These are phyloP conservation scores for Stenolophus ochropezus DNA, from an alignment of 2,888 invertebrate genomes.

Conservation along the genomic window DNA sequence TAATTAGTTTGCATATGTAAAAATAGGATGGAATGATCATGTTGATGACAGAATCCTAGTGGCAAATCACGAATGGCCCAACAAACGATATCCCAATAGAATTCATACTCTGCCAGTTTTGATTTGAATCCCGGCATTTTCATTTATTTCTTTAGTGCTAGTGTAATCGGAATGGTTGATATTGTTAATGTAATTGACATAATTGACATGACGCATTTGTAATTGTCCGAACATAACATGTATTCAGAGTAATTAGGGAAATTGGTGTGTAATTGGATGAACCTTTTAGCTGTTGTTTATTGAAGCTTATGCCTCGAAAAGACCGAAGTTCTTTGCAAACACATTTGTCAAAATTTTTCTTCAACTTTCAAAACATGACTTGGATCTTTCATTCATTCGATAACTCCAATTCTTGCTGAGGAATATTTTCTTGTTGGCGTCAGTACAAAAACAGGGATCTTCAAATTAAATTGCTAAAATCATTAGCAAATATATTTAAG, in stretches of 20 bases:
- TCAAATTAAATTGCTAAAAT: too few species aligned
- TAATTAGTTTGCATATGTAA: neutral
- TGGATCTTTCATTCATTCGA: neutral
- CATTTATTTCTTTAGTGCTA: conserved; percentile 25
- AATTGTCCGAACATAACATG: conserved; percentile 24
- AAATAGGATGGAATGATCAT: neutral
- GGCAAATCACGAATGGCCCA: neutral
- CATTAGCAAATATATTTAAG: too few species aligned
- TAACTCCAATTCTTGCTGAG: too few species aligned
- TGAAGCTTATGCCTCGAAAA: neutral
- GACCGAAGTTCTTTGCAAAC: neutral
- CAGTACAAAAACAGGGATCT: too few species aligned
- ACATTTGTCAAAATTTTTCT: neutral
- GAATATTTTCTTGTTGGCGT: too few species aligned
- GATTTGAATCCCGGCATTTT: conserved; percentile 22
- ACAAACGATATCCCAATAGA: neutral
- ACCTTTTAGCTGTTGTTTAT: conserved; percentile 15
- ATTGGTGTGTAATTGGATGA: conserved; percentile 25
- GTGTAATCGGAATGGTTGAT: conserved; percentile 21
- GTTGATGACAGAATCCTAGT: conserved; percentile 1
- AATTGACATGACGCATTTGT: conserved; percentile 41
- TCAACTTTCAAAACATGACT: neutral
- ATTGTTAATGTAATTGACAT: conserved; percentile 42
- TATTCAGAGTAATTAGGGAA: conserved; percentile 39
- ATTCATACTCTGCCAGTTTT: conserved; percentile 9